Evolutionary conservation across 1,140 invertebrate genomes (phyloP).

Genomic region (Musca domestica): DNA sequence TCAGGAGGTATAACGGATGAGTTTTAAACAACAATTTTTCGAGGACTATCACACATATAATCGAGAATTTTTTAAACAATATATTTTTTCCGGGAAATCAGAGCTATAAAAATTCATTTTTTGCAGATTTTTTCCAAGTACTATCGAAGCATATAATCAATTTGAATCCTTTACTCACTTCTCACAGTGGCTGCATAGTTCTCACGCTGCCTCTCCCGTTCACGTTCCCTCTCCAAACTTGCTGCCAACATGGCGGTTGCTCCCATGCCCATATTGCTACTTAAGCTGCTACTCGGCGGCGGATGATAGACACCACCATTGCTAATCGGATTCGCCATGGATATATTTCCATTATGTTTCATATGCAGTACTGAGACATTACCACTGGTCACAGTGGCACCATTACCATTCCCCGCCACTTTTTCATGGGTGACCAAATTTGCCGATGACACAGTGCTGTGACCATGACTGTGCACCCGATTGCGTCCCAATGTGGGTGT

Average conservation of each 20-base stretch:
- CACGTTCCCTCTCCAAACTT: conserved; percentile 40
- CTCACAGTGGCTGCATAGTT: conserved; percentile 53
- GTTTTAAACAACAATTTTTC: no score
- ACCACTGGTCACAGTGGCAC: conserved; percentile 37
- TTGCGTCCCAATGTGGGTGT: conserved; percentile 39
- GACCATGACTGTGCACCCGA: conserved; percentile 50
- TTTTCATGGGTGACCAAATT: conserved; percentile 51
- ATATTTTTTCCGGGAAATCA: no score
- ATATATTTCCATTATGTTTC: conserved; percentile 47
- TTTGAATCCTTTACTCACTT: conserved; percentile 51
- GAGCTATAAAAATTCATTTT: no score
- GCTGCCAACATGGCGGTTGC: conserved; percentile 56
- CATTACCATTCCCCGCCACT: conserved; percentile 40
- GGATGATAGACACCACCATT: conserved; percentile 41
- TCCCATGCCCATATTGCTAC: conserved; percentile 58
- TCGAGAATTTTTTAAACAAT: no score
- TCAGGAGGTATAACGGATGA: no score
- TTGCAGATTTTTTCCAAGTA: no score
- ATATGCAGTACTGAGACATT: conserved; percentile 48
- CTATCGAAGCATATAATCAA: no score
- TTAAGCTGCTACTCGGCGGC: conserved; percentile 43
- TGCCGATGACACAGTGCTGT: conserved; percentile 48
- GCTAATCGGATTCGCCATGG: conserved; percentile 48
- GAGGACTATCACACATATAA: no score
- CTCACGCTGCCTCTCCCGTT: conserved; percentile 44